Percentiles rank a stretch among this genome's conserved stretches.
These are phyloP conservation scores for Serripes groenlandicus DNA, from an alignment of 2,888 invertebrate species.

Conservation along the genomic window DNA sequence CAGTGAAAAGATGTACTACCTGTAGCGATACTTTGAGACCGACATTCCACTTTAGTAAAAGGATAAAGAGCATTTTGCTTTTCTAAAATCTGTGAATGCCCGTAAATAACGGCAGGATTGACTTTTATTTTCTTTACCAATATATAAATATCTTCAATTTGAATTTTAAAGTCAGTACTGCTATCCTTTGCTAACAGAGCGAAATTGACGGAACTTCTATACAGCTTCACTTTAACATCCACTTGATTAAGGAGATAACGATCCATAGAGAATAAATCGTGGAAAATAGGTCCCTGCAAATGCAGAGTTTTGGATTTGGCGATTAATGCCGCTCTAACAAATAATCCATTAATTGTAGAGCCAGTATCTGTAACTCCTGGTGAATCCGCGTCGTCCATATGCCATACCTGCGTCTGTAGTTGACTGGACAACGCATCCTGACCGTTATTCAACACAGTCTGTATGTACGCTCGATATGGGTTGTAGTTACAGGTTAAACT, in stretches of 20 bases:
- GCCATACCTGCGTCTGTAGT: constrained; percentile 13
- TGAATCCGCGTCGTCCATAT: constrained; percentile 12
- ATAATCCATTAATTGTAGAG: constrained; percentile 10
- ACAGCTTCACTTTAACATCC: constrained; percentile 50
- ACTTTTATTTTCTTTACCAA: constrained; percentile 32
- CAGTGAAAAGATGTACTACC: constrained; percentile 45
- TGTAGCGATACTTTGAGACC: constrained; percentile 39
- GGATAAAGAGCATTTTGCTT: constrained; percentile 38
- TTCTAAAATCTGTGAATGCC: constrained; percentile 31
- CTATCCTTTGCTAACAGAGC: constrained; percentile 30
- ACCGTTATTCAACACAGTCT: constrained; percentile 34
- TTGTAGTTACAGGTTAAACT: constrained; percentile 32
- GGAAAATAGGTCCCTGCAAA: constrained; percentile 50
- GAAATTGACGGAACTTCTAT: constrained; percentile 42
- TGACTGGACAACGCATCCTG: constrained; percentile 19
- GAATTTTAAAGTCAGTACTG: constrained; percentile 21
- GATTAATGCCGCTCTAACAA: constrained; percentile 21
- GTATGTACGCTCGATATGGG: constrained; percentile 27
- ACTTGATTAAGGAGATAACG: constrained; percentile 55
- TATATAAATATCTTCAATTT: constrained; percentile 41
- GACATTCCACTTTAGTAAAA: constrained; percentile 20
- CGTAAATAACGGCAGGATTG: constrained; percentile 40
- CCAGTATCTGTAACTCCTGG: constrained; percentile 16
- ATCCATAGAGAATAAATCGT: constrained; percentile 56
- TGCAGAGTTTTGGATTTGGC: constrained; percentile 27